Conservation (phyloP, 2,888 invertebrate species). For the Acanthacorydalis orientalis region DNA sequence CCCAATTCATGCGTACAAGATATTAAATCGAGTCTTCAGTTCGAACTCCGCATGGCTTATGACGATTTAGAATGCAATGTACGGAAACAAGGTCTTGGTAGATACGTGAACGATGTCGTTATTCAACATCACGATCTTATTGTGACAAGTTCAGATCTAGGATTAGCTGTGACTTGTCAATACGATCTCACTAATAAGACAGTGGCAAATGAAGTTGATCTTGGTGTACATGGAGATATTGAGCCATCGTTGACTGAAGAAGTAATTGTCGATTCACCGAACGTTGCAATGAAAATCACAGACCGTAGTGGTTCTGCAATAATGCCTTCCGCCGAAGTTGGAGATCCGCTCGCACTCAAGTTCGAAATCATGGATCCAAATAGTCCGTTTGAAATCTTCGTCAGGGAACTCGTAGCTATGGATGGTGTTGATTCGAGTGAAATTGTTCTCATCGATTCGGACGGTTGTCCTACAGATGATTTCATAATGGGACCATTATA, state of each 20-base stretch:
- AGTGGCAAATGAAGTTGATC: constrained; percentile 80
- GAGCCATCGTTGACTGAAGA: constrained; percentile 75
- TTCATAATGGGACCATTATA: constrained; percentile 87
- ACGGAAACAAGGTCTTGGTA: constrained; percentile 71
- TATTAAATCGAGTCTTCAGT: constrained; percentile 73
- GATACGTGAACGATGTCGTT: constrained; percentile 81
- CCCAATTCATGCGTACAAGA: constrained; percentile 86
- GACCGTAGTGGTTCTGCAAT: constrained; percentile 70
- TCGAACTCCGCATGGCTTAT: constrained; percentile 82
- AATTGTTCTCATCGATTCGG: constrained; percentile 78
- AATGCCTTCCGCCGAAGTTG: constrained; percentile 77
- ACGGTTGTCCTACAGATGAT: constrained; percentile 85
- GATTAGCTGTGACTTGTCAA: constrained; percentile 83
- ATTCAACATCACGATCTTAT: constrained; percentile 93
- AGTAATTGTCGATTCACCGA: constrained; percentile 85
- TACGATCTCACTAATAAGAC: constrained; percentile 90
- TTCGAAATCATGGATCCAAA: constrained; percentile 86
- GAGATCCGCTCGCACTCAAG: constrained; percentile 77
- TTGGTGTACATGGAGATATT: constrained; percentile 79
- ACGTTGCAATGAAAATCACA: constrained; percentile 86
- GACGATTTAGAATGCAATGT: constrained; percentile 87
- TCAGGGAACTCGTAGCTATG: constrained; percentile 85
- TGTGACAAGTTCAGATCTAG: constrained; percentile 85
- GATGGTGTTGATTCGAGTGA: constrained; percentile 86
- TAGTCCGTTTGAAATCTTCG: constrained; percentile 91